Percentiles rank a stretch among this genome's conserved stretches.
Evolutionary conservation across 2,113 vertebrate genomes (phyloP).

Genomic region (Tenebrosternarchus preto): DNA sequence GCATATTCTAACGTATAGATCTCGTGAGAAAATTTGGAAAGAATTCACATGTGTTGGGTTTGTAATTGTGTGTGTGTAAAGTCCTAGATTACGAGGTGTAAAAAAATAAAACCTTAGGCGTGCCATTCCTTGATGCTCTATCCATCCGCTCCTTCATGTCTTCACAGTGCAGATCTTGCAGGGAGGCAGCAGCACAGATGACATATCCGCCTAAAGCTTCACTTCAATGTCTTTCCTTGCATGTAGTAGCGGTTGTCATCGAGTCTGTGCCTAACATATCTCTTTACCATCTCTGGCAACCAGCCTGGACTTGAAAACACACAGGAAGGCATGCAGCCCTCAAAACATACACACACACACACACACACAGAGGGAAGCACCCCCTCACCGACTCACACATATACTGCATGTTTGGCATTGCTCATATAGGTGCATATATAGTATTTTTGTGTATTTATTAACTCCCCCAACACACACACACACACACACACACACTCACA

Average conservation of each 20-base stretch:
- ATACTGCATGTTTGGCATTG: too few relatives aligned
- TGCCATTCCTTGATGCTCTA: too few relatives aligned
- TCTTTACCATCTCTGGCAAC: not conserved
- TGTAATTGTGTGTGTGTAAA: too few relatives aligned
- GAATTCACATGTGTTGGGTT: too few relatives aligned
- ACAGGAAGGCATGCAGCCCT: not conserved
- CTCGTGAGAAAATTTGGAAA: too few relatives aligned
- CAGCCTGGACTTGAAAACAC: constrained; percentile 3
- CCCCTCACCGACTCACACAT: not conserved
- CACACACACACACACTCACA: constrained; percentile 20
- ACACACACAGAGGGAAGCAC: not conserved
- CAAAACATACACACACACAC: not conserved
- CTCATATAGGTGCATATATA: not conserved
- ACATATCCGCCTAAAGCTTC: not conserved
- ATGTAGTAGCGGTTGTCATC: not conserved
- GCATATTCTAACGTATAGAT: too few relatives aligned
- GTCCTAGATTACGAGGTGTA: too few relatives aligned
- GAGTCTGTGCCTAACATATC: not conserved
- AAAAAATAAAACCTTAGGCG: too few relatives aligned
- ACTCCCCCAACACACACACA: too few relatives aligned
- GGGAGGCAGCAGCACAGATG: not conserved
- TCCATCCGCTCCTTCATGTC: not conserved
- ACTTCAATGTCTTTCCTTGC: constrained; percentile 13
- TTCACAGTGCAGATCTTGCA: not conserved
- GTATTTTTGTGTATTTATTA: not conserved